Percentiles rank a stretch among this genome's conserved stretches.
Evolutionary conservation across 2,797 vertebrate species (phyloP).

Genomic region (Ptychadena robeensis): DNA sequence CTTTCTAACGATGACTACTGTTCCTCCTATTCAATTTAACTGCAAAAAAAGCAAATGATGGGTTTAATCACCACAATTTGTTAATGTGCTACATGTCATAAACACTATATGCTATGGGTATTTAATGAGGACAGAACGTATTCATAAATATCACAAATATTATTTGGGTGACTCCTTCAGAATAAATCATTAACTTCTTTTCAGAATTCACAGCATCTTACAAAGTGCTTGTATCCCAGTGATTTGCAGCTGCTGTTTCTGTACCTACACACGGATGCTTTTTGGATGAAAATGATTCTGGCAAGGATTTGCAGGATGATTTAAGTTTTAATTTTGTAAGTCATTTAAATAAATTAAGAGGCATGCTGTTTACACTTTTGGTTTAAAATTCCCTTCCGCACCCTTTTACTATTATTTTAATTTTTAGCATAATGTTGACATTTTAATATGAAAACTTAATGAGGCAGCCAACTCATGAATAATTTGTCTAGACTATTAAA

Average conservation of each 20-base stretch:
- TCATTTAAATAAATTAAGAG: background rate
- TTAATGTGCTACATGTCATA: background rate
- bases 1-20: too few species aligned
- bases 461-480: background rate
- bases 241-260: background rate
- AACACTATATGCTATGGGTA: too few species aligned
- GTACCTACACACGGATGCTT: background rate
- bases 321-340: background rate
- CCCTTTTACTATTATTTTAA: conserved; percentile 6
- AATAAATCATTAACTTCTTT: too few species aligned
- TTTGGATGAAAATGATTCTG: background rate
- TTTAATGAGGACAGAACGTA: background rate
- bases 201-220: too few species aligned
- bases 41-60: too few species aligned
- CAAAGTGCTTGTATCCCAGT: too few species aligned
- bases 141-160: background rate
- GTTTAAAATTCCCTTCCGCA: background rate
- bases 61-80: background rate
- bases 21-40: too few species aligned
- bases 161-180: background rate
- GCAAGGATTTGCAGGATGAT: background rate
- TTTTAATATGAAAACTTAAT: background rate
- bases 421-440: background rate
- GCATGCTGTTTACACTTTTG: background rate
- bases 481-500: conserved; percentile 21